These are phyloP conservation scores for Cebuella pygmaea DNA, from an alignment of 2,797 vertebrate genomes.

Conservation along the genomic window DNA sequence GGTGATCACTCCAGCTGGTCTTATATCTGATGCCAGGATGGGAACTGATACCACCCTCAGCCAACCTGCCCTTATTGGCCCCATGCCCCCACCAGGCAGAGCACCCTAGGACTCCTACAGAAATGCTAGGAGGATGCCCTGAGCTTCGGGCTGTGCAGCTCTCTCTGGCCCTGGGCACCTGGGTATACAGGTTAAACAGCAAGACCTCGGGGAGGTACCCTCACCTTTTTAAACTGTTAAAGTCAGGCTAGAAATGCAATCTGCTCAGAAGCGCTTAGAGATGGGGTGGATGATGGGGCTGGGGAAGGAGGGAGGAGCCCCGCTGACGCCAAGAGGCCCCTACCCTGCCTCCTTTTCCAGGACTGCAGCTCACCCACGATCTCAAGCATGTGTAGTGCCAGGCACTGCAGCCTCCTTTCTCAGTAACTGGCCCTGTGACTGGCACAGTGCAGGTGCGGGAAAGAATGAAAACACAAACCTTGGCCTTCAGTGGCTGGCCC, in stretches of 20 bases:
- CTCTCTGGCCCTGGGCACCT: background rate
- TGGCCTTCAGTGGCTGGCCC: background rate
- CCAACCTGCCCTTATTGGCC: background rate
- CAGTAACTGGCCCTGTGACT: background rate
- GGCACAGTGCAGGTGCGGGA: background rate
- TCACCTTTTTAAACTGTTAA: background rate
- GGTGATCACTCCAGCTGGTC: background rate
- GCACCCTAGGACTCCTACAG: too few species aligned
- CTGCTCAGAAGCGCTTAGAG: rapidly evolving
- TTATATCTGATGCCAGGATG: background rate
- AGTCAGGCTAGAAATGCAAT: background rate
- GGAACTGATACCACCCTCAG: background rate
- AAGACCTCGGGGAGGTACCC: background rate
- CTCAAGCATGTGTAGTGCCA: background rate
- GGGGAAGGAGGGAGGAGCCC: background rate
- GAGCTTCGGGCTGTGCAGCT: background rate
- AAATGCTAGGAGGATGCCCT: background rate
- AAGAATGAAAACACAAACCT: rapidly evolving
- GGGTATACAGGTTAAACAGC: background rate
- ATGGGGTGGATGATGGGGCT: too few species aligned
- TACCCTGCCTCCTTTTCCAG: background rate
- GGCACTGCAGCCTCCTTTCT: background rate
- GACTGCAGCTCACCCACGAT: background rate
- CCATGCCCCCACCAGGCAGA: background rate
- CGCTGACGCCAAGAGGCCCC: background rate